Conservation (phyloP, 2,888 invertebrate species). For the Cephonodes hylas region DNA sequence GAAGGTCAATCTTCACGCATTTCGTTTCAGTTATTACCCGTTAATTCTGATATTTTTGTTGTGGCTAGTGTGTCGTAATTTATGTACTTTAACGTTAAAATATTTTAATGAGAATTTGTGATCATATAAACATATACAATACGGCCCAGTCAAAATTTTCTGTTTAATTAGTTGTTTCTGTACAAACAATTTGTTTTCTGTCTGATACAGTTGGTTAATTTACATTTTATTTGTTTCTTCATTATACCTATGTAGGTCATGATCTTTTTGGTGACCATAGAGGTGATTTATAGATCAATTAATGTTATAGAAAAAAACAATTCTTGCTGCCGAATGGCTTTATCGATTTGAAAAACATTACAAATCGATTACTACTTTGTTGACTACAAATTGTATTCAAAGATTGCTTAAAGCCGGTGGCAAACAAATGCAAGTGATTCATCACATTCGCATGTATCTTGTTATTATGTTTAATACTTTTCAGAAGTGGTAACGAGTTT, state of each 20-base stretch:
- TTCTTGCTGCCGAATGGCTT: background rate
- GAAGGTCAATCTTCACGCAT: slow-evolving; percentile 4
- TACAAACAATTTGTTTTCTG: background rate
- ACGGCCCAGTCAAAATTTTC: background rate
- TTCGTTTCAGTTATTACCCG: background rate
- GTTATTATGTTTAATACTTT: background rate
- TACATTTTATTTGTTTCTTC: background rate
- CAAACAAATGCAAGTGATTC: too few species aligned
- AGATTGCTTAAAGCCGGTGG: too few species aligned
- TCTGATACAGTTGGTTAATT: too few species aligned
- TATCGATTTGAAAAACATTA: background rate
- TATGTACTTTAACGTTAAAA: background rate
- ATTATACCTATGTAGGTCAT: background rate
- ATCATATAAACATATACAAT: background rate
- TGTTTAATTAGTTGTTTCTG: background rate
- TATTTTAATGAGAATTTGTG: background rate
- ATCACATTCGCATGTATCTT: background rate
- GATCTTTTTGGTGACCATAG: background rate
- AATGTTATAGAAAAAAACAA: background rate
- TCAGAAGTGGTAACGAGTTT: slow-evolving; percentile 1
- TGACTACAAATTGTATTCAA: background rate
- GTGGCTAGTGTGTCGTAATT: background rate
- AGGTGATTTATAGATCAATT: background rate
- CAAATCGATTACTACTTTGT: background rate
- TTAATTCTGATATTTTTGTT: slow-evolving; percentile 1